Evolutionary conservation across 2,113 vertebrate genomes (phyloP), one percentile per base, ranked within the genome.

Genomic region (Tragelaphus buxtoni): DNA sequence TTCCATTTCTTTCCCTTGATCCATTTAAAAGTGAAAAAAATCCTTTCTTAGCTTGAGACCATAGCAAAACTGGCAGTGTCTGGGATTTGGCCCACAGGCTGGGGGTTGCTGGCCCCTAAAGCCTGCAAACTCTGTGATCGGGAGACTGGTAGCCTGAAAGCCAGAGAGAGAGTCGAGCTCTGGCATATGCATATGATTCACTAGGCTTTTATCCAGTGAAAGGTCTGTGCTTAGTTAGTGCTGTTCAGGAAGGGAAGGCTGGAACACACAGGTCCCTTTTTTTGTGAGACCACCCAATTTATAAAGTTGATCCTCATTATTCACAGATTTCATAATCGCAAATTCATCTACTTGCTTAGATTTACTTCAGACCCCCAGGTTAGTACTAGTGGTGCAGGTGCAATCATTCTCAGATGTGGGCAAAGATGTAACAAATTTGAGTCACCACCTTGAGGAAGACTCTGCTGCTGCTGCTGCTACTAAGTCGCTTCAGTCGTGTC

Each of bases 11-110:
- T 20, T 58, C n/a, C 55, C 28, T 4, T 10, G 17, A 58, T 2
- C 12, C 4, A 61, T 53, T 91, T 28, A 84, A 92, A 82, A 89
- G 35, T 39, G 20, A n/a, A 63, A 91, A 91, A 42, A 30, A 47
- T 11, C 4, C 13, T 26, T 76, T 96, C 45, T 80, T 35, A 72
- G 58, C 65, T 35, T 32, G 53, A 24, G 49, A 47, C 11, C 2
- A 22, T 47, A 49, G 13, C 56, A 45, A 24, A 85, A 60, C 17
- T 86, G 47, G 72, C 6, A n/a, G 12, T 3, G 13, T 58, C 42
- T 1, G 9, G 51, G 49, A 55, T 30, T 0, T 93, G 82, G 22
- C 16, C 22, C n/a, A 39, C 9, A 58, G n/a, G 30, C 18, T 13
- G 32, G 47, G 11, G 80, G n/a, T 42, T 14, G 39, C n/a, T 28